A percentile compares a stretch with the other conserved stretches of the same genome.
These are phyloP conservation scores for Mobula birostris DNA, from an alignment of 2,113 vertebrate genomes.

Conservation along the genomic window DNA sequence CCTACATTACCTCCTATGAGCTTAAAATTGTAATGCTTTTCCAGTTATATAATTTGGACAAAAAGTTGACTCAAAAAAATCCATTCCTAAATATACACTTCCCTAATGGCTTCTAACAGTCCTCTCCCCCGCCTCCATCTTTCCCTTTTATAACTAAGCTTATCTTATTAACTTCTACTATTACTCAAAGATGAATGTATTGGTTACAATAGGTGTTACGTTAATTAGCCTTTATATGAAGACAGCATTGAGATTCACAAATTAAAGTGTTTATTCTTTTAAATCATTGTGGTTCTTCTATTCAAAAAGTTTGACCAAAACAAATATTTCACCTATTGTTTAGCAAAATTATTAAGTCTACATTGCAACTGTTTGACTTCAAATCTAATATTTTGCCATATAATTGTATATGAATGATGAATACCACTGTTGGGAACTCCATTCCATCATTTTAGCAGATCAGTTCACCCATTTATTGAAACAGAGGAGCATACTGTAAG, in stretches of 20 bases:
- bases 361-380: not conserved
- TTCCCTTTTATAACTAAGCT: not conserved
- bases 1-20: not conserved
- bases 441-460: not conserved
- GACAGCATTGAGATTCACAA: not conserved
- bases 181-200: constrained; percentile 7
- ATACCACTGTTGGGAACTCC: not conserved
- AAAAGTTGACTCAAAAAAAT: not conserved
- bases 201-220: not conserved
- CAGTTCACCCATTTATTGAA: constrained; percentile 1
- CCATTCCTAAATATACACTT: no score
- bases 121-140: no score
- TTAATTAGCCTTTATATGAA: not conserved
- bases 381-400: not conserved
- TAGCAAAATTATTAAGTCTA: not conserved
- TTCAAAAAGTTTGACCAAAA: not conserved
- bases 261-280: constrained; percentile 12
- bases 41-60: not conserved
- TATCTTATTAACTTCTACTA: not conserved
- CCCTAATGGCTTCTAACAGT: no score
- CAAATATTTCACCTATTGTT: not conserved
- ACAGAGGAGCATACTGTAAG: not conserved
- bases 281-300: constrained; percentile 2
- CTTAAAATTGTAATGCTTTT: no score
- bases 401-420: constrained; percentile 32